phyloP scores from a whole-genome alignment of 2,113 vertebrate species.

The Tragulus kanchil region DNA sequence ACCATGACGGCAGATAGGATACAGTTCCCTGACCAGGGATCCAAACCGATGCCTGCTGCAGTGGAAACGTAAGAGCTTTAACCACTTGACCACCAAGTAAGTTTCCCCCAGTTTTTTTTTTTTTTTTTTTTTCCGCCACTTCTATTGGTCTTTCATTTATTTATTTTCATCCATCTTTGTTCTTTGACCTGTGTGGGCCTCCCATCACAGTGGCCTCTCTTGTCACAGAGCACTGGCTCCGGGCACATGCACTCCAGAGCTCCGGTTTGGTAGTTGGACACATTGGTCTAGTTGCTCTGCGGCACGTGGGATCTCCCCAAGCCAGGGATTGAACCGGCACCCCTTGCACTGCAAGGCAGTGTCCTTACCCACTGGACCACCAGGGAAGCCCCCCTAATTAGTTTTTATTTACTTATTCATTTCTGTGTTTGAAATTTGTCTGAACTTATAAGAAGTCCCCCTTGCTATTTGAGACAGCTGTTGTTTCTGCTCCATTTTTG shows the following conservation, averaged over 20 bases:
- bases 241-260: too few species aligned
- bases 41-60: background rate
- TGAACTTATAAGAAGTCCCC: background rate
- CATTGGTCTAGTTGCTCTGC: too few species aligned
- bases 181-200: too few species aligned
- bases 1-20: background rate
- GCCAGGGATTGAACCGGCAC: background rate
- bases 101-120: background rate
- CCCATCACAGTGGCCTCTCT: too few species aligned
- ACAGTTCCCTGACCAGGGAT: background rate
- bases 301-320: too few species aligned
- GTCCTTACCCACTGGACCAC: background rate
- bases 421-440: background rate
- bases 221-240: too few species aligned
- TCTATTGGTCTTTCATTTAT: too few species aligned
- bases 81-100: background rate
- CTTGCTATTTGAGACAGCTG: background rate
- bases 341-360: background rate
- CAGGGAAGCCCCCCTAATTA: background rate
- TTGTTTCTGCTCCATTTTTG: background rate
- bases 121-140: too few species aligned
- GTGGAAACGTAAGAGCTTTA: background rate
- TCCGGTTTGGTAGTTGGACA: too few species aligned
- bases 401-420: background rate
- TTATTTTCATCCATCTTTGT: too few species aligned